phyloP scores from a whole-genome alignment of 2,113 vertebrate genomes.

The Corapipo altera region DNA sequence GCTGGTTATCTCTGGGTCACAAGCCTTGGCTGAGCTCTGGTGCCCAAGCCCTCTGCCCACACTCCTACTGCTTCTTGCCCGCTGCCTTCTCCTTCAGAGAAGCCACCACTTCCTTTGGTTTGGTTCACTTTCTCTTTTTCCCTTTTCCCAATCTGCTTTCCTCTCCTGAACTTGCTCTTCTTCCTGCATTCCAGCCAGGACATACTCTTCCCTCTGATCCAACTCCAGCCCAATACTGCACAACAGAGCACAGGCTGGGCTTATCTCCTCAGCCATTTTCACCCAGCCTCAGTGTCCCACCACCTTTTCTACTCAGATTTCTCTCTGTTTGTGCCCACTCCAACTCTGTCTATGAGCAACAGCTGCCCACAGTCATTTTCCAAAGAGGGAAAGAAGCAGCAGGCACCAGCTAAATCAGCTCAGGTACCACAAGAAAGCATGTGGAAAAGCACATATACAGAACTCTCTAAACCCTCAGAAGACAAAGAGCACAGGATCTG shows the following conservation, averaged over 20 bases:
- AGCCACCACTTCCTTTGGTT: background rate
- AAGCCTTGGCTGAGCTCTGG: background rate
- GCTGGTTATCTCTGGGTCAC: background rate
- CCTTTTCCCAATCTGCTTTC: background rate
- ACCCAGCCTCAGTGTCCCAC: background rate
- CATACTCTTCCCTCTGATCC: background rate
- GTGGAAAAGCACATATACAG: background rate
- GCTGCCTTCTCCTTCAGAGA: background rate
- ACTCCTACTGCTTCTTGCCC: background rate
- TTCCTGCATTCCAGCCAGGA: background rate
- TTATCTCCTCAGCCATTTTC: background rate
- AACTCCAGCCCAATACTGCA: background rate
- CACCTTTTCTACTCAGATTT: background rate
- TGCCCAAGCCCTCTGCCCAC: background rate
- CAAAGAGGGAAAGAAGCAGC: background rate
- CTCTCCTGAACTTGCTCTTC: background rate
- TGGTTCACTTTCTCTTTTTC: background rate
- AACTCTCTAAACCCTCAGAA: background rate
- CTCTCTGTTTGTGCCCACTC: rapidly evolving
- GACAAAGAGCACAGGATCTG: background rate
- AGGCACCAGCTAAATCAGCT: background rate
- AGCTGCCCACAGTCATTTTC: background rate
- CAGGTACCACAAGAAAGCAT: background rate
- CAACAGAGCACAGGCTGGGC: background rate
- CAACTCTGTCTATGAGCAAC: background rate